phyloP scores from a whole-genome alignment of 2,113 vertebrate genomes.

The Tragelaphus strepsiceros region DNA sequence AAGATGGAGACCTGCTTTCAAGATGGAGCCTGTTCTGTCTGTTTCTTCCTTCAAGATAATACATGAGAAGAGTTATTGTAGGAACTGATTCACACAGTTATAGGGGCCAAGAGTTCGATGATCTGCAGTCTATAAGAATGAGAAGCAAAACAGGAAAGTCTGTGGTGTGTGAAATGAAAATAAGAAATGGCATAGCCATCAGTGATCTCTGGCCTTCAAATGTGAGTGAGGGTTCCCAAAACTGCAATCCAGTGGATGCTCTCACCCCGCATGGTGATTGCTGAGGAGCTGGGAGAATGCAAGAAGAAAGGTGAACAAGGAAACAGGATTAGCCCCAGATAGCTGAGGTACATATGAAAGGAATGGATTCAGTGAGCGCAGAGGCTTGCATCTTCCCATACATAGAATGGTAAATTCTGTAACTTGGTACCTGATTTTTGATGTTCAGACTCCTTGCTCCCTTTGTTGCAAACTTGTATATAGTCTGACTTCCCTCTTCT shows the following conservation, averaged over 20 bases:
- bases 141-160: neutral
- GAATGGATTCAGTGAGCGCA: neutral
- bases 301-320: neutral
- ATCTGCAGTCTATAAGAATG: neutral
- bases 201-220: neutral
- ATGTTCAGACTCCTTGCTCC: neutral
- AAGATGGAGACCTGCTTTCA: neutral
- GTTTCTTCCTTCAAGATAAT: neutral
- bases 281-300: neutral
- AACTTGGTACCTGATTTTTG: neutral
- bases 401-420: neutral
- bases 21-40: neutral
- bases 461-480: neutral
- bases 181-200: neutral
- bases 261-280: accelerated
- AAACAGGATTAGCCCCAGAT: neutral
- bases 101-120: neutral
- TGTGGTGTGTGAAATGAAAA: neutral
- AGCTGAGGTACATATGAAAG: neutral
- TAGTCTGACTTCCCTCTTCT: neutral
- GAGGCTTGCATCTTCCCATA: neutral
- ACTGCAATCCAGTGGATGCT: neutral
- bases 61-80: neutral
- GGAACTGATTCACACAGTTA: neutral
- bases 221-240: neutral